phyloP scores from a whole-genome alignment of 2,888 invertebrate species.

The Dasysyrphus albostriatus region DNA sequence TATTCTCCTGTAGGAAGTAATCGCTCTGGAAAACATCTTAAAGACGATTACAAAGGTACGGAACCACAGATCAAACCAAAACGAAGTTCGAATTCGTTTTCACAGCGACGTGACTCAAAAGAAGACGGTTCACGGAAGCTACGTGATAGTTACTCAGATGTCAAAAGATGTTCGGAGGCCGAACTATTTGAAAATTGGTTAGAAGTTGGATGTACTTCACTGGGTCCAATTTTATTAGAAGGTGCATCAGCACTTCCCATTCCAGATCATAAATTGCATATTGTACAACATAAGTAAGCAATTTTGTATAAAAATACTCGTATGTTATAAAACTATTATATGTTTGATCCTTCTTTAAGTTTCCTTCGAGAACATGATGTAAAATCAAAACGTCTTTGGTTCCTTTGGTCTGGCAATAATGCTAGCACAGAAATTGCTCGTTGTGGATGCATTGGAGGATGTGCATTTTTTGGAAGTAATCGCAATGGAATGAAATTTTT shows the following conservation, averaged over 20 bases:
- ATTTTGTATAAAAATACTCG: not conserved
- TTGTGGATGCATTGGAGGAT: constrained; percentile 98
- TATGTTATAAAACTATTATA: not conserved
- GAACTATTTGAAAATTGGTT: constrained; percentile 91
- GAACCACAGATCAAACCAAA: constrained; percentile 77
- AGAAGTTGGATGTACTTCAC: constrained; percentile 94
- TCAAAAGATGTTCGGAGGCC: constrained; percentile 80
- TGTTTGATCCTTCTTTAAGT: constrained; percentile 77
- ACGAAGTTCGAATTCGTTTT: constrained; percentile 82
- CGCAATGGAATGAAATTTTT: constrained; percentile 95
- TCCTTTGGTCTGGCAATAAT: constrained; percentile 90
- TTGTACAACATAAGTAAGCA: constrained; percentile 90
- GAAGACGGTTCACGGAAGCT: constrained; percentile 80
- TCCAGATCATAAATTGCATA: constrained; percentile 90
- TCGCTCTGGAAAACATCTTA: constrained; percentile 82
- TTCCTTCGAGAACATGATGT: constrained; percentile 93
- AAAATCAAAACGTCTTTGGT: constrained; percentile 94
- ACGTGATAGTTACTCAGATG: constrained; percentile 81
- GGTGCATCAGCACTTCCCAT: constrained; percentile 93
- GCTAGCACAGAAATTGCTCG: constrained; percentile 88
- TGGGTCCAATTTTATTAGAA: constrained; percentile 95
- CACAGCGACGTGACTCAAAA: constrained; percentile 82
- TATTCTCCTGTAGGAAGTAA: constrained; percentile 80
- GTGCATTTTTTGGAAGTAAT: constrained; percentile 96
- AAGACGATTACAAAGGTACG: constrained; percentile 81